Base-by-base conservation (phyloP, 2,797 vertebrate species). In the Pelobates cultripes region DNA sequence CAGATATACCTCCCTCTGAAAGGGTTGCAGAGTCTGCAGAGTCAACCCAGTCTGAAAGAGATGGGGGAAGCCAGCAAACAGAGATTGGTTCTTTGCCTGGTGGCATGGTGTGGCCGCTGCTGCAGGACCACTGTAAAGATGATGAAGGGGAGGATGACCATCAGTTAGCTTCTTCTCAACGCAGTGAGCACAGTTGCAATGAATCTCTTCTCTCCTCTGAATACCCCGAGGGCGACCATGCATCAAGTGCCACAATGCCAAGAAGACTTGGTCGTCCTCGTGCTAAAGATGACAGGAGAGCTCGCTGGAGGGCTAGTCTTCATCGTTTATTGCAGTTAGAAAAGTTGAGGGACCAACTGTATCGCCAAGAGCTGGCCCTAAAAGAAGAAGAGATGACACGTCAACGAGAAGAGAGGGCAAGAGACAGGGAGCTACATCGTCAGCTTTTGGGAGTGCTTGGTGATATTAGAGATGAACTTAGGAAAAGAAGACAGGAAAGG, bases 331-430 rank as follows among this genome's bases (percentile, higher is more conserved):
- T 84, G 44, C 82, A 84, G 28, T 14, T 84, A 17, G 82, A 84
- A 17, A 84, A 84, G 75, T 73, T 84, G 14, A 84, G 82, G 75
- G 82, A 84, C 47, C 82, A 84, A 44, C 53, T 84, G 42, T 84
- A 84, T 43, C 77, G 82, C 17, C 82, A 84, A 76, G 82, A 84
- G 73, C 63, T 84, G 60, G 82, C 60, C 43, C 75, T 84, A 47
- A 84, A 84, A 79, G 82, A 84, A 75, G 82, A 84, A 71, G 82
- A 84, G 51, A 84, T 84, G 82, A 84, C 82, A 14, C 77, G 82
- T 4, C 82, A 84, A 51, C 68, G 77, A 8, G 82, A 84, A n/a
- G 82, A 84, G 17, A 44, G 82, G 51, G 82, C 82, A 66, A 84
- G 82, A 63, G 82, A 84, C 70, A 78, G 82, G 53, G 82, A 84